Conservation (phyloP, 2,797 vertebrate species). For the Falco naumanni region DNA sequence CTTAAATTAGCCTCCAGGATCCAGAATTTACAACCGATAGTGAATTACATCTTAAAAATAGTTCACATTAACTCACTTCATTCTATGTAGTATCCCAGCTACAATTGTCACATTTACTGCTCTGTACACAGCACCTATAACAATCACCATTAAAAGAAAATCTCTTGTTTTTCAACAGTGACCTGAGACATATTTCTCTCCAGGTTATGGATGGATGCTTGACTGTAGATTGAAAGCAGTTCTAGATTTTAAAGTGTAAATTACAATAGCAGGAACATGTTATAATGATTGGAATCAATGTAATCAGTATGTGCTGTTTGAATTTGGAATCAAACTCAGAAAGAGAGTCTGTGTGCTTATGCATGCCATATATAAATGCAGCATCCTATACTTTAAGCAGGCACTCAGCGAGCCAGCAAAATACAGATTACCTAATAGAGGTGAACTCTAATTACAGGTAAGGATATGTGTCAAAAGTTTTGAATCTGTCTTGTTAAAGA, state of each 20-base stretch:
- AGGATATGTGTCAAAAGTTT: neutral
- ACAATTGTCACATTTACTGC: neutral
- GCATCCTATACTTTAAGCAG: neutral
- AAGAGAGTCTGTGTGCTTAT: neutral
- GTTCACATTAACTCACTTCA: neutral
- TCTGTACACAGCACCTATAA: neutral
- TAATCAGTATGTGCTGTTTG: neutral
- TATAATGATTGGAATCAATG: neutral
- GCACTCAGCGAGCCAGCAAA: neutral
- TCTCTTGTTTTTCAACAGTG: neutral
- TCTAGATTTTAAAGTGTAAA: neutral
- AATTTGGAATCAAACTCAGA: neutral
- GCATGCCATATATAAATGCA: neutral
- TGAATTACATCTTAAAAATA: neutral
- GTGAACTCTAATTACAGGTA: neutral
- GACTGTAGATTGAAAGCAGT: neutral
- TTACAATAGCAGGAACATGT: neutral
- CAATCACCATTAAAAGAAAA: neutral
- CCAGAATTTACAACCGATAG: constrained; percentile 5
- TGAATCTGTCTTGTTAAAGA: neutral
- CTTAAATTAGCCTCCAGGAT: constrained; percentile 5
- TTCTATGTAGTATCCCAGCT: neutral
- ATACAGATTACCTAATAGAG: neutral
- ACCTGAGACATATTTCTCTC: neutral
- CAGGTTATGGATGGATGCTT: neutral